Percentiles rank a stretch among this genome's conserved stretches.
Evolutionary conservation across 92 coral and sea anemone genomes (phyloP).

Genomic region (Zoanthus gigantus): DNA sequence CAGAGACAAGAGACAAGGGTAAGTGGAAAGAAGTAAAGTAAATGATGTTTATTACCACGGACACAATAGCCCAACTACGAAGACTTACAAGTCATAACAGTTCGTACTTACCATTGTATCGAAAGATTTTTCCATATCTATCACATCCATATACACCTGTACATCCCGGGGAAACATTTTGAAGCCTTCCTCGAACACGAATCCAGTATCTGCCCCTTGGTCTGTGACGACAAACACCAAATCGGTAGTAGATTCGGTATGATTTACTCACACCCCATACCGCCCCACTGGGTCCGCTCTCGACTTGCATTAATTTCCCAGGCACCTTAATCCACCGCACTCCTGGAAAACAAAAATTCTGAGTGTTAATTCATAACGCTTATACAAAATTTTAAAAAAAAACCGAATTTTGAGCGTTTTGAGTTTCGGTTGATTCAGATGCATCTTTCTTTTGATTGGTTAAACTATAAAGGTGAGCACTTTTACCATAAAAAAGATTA

Average conservation of each 20-base stretch:
- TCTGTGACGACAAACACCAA: conserved; percentile 27
- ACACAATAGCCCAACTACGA: no score
- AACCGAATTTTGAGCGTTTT: neutral
- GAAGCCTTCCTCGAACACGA: conserved; percentile 17
- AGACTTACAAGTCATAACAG: no score
- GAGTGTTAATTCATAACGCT: neutral
- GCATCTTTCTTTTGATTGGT: no score
- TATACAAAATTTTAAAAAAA: neutral
- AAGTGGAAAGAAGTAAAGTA: no score
- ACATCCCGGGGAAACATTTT: conserved; percentile 22
- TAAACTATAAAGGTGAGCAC: no score
- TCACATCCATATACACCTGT: conserved; percentile 9
- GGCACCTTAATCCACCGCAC: conserved; percentile 6
- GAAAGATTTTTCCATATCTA: conserved; percentile 25
- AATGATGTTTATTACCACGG: no score
- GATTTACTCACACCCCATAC: conserved; percentile 47
- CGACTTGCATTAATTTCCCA: conserved; percentile 49
- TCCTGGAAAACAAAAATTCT: neutral
- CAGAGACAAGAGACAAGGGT: no score
- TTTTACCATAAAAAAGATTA: no score
- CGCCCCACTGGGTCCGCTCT: conserved; percentile 42
- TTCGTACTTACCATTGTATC: conserved; percentile 26
- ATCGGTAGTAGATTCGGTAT: conserved; percentile 40
- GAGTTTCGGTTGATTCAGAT: neutral
- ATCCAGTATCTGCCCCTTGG: conserved; percentile 33